Percentiles rank a stretch among this genome's conserved stretches.
phyloP scores from a whole-genome alignment of 2,797 vertebrate genomes.

The Xerus rutilus region DNA sequence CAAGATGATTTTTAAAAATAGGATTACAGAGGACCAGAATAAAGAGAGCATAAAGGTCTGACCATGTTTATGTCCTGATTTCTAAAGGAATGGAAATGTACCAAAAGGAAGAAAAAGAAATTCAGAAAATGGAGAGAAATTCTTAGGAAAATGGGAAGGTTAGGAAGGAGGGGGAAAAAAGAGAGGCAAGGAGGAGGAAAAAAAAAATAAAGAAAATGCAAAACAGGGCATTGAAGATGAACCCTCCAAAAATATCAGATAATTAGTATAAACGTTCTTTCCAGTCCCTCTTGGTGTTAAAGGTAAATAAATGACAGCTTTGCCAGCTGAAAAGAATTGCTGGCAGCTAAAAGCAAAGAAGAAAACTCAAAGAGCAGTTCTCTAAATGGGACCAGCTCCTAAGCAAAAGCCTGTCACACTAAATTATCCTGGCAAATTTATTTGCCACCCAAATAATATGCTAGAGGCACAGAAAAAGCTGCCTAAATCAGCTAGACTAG shows the following conservation, averaged over 20 bases:
- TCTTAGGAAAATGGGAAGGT: not conserved
- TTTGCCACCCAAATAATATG: not conserved
- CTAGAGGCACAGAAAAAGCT: not conserved
- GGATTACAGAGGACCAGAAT: not conserved
- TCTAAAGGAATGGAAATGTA: not conserved
- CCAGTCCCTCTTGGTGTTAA: not conserved
- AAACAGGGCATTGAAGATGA: not conserved
- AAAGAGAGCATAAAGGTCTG: not conserved
- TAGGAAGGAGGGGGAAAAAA: not conserved
- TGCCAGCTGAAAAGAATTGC: not conserved
- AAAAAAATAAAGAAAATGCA: not conserved
- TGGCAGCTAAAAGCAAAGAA: not conserved
- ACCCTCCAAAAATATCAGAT: not conserved
- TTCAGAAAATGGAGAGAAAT: not conserved
- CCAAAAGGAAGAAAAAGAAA: not conserved
- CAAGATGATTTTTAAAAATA: not conserved
- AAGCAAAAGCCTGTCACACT: not conserved
- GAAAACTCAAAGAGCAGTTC: not conserved
- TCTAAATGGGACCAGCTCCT: not conserved
- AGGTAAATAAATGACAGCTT: not conserved
- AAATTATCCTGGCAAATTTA: slow-evolving; percentile 6
- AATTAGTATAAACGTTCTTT: not conserved
- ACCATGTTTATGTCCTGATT: not conserved
- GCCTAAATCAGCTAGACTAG: not conserved
- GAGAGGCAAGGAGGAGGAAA: not conserved